These are phyloP conservation scores for Theristus sp. DNA, from an alignment of 2,888 invertebrate species.

Conservation along the genomic window DNA sequence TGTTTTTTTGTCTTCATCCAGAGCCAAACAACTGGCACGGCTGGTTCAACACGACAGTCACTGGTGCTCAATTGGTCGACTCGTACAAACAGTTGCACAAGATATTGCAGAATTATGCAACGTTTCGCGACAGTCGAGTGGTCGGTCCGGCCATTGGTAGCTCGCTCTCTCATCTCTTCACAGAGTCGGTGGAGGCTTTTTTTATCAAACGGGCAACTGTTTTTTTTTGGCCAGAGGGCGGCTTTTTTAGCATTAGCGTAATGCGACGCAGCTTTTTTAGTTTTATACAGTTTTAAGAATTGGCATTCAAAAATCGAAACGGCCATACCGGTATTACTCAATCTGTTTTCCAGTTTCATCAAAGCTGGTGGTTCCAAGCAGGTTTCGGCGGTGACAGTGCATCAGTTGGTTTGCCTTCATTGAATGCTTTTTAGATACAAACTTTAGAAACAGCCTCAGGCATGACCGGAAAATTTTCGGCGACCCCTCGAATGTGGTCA, in stretches of 20 bases:
- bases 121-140: background rate
- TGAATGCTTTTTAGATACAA: too few species aligned
- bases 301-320: too few species aligned
- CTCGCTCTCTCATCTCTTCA: background rate
- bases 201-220: too few species aligned
- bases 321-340: too few species aligned
- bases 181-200: background rate
- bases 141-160: constrained; percentile 1
- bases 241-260: too few species aligned
- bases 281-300: too few species aligned
- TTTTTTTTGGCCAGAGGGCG: too few species aligned
- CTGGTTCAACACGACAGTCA: background rate
- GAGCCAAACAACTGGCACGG: background rate
- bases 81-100: background rate
- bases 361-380: background rate
- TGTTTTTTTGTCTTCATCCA: background rate
- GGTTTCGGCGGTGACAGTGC: constrained; percentile 1
- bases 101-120: background rate
- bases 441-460: too few species aligned
- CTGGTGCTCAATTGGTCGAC: background rate
- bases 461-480: too few species aligned
- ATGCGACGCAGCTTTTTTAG: too few species aligned
- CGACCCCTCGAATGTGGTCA: too few species aligned
- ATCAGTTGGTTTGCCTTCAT: background rate
- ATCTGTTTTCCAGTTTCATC: constrained; percentile 3